Evolutionary conservation across 1,140 invertebrate species (phyloP), one percentile per base, ranked within the genome.

Genomic region (Prorops nasuta): DNA sequence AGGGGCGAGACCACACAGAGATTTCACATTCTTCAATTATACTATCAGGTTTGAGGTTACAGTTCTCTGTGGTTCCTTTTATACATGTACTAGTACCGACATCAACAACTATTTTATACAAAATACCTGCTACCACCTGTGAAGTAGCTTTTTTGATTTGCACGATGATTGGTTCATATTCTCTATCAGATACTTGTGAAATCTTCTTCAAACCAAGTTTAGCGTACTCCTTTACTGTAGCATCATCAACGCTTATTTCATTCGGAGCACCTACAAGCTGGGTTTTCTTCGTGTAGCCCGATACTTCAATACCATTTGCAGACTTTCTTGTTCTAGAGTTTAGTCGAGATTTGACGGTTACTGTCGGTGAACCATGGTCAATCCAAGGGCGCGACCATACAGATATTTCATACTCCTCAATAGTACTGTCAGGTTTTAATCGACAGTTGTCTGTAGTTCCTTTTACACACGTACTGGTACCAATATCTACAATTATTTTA

Each of bases 321-420:
- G n/a, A n/a, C n/a, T n/a, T n/a, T n/a, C n/a, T n/a, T n/a, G n/a
- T n/a, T n/a, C n/a, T n/a, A n/a, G n/a, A n/a, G n/a, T n/a, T n/a
- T n/a, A n/a, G n/a, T n/a, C n/a, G n/a, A n/a, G n/a, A 84, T 7
- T 67, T 65, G 0, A 83, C 73, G 3, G 73, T 74, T 15, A 83
- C 79, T 32, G 80, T 49, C 1, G 65, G 66, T 32, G 50, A 70
- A 1, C 75, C 79, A 14, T 81, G 64, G 24, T 81, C 67, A 2
- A 82, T 3, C 86, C 85, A 88, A 3, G 84, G 74, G 49, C 79
- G 75, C 34, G 86, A 83, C 79, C 79, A 84, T 32, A 86, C 66
- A 10, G 69, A 69, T 2, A 86, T 69, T 2, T 77, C 38, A 53
- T 86, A 89, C 3, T 64, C 58, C 20, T 68, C 60, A 0, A 65